Evolutionary conservation across 2,113 vertebrate genomes (phyloP).

Genomic region (Thamnaconus septentrionalis): DNA sequence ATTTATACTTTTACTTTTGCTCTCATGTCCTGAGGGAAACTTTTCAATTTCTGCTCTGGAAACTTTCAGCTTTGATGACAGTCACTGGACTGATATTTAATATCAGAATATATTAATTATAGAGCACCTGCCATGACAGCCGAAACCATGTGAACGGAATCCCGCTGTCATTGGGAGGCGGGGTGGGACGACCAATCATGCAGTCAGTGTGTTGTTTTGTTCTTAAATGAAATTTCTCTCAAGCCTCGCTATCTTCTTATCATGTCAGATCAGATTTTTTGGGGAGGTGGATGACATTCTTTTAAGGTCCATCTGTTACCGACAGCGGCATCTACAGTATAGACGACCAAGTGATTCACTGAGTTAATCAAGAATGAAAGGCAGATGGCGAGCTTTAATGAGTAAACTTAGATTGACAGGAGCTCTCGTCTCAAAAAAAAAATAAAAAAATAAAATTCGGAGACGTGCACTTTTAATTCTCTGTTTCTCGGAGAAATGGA

Average conservation of each 20-base stretch:
- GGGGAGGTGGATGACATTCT: background rate
- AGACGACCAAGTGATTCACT: constrained; percentile 11
- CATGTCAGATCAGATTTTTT: background rate
- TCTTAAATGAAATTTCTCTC: background rate
- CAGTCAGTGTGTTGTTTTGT: background rate
- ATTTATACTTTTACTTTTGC: constrained; percentile 10
- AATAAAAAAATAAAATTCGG: constrained; percentile 1
- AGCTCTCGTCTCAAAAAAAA: background rate
- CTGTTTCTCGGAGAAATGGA: background rate
- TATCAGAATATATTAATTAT: background rate
- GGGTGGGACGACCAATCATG: background rate
- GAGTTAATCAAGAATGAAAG: constrained; percentile 6
- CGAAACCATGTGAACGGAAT: too few relatives aligned
- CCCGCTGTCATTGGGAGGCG: background rate
- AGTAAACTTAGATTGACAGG: constrained; percentile 24
- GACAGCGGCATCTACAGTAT: constrained; percentile 2
- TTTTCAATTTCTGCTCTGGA: constrained; percentile 22
- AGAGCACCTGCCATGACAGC: background rate
- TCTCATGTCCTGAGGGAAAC: constrained; percentile 14
- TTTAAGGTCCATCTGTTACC: constrained; percentile 24
- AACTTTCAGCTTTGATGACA: constrained; percentile 23
- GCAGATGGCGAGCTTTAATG: constrained; percentile 29
- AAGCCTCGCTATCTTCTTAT: background rate
- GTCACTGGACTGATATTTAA: too few relatives aligned
- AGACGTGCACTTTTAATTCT: background rate